Percentiles rank a stretch among this genome's conserved stretches.
Evolutionary conservation across 2,888 invertebrate genomes (phyloP).

Genomic region (Aspidiotus destructor): DNA sequence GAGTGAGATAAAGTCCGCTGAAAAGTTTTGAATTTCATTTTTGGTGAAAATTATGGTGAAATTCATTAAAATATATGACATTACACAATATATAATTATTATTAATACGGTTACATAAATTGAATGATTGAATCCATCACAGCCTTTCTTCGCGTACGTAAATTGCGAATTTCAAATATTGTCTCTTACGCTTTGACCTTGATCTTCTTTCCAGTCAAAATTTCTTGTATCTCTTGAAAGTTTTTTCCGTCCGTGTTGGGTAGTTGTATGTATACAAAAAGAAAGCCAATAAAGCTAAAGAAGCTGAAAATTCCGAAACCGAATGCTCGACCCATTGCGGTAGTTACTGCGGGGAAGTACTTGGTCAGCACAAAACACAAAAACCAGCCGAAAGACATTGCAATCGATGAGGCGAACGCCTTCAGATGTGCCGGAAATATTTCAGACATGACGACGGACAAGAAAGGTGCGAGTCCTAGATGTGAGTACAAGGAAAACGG

Average conservation of each 20-base stretch:
- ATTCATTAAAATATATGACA: no score
- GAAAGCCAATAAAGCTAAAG: slow-evolving; percentile 53
- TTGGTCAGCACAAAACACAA: slow-evolving; percentile 66
- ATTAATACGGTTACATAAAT: no score
- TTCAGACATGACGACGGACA: slow-evolving; percentile 76
- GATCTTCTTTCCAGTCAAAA: slow-evolving; percentile 35
- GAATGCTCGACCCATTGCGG: slow-evolving; percentile 52
- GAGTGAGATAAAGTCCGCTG: no score
- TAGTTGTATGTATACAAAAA: slow-evolving; percentile 62
- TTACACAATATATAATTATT: no score
- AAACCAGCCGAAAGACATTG: slow-evolving; percentile 66
- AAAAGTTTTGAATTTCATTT: no score
- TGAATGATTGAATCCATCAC: no score
- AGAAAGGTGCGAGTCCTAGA: slow-evolving; percentile 60
- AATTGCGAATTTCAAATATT: no score
- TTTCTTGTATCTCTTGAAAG: slow-evolving; percentile 37
- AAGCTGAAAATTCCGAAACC: slow-evolving; percentile 64
- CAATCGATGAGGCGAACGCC: slow-evolving; percentile 63
- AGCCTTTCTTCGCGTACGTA: no score
- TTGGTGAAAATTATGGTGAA: no score
- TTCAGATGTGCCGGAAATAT: slow-evolving; percentile 70
- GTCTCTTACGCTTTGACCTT: slow-evolving; percentile 16
- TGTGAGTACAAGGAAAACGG: neutral
- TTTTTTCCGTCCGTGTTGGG: slow-evolving; percentile 44
- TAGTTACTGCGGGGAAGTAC: slow-evolving; percentile 53